Conservation (phyloP, 2,797 vertebrate species). For the Scolopax rusticola region DNA sequence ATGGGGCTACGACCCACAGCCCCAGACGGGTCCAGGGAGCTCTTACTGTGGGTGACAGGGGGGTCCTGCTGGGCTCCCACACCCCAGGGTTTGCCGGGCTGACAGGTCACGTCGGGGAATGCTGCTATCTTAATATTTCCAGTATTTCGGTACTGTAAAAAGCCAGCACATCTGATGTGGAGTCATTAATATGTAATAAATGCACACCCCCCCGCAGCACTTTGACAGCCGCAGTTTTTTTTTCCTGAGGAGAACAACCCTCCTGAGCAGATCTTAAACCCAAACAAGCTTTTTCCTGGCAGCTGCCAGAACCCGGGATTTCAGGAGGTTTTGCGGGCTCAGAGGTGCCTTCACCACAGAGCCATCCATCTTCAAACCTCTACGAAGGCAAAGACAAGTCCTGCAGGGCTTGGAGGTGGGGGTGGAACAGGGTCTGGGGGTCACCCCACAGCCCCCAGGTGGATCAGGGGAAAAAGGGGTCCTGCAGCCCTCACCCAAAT, state of each 20-base stretch:
- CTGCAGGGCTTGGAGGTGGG: background rate
- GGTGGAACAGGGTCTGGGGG: background rate
- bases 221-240: background rate
- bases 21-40: background rate
- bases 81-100: background rate
- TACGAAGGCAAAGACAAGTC: background rate
- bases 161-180: background rate
- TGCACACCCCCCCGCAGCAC: background rate
- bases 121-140: background rate
- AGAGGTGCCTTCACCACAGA: background rate
- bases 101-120: background rate
- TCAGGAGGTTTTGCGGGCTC: background rate
- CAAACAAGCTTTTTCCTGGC: constrained; percentile 3
- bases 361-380: background rate
- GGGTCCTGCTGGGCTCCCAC: background rate
- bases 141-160: background rate
- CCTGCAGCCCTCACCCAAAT: background rate
- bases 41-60: fast-evolving
- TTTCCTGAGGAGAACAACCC: background rate
- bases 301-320: background rate
- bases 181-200: constrained; percentile 35
- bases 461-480: background rate
- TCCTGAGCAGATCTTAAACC: constrained; percentile 16
- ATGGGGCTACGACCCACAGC: too few species aligned
- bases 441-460: fast-evolving